Percentiles rank a stretch among this genome's conserved stretches.
These are phyloP conservation scores for Dromaius novaehollandiae DNA, from an alignment of 2,113 vertebrate genomes.

Conservation along the genomic window DNA sequence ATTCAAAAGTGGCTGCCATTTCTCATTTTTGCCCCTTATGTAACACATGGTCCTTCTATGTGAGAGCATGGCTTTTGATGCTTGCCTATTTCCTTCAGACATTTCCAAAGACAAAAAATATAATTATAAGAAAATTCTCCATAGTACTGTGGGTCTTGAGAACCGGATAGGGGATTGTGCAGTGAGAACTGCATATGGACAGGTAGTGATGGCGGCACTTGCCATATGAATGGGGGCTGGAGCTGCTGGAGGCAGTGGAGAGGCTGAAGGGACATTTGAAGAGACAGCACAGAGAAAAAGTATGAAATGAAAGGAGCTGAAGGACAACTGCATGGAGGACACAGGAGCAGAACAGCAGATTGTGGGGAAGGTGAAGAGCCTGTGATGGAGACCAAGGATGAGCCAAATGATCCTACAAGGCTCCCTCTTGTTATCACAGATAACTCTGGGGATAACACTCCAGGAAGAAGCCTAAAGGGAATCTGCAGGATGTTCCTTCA, in stretches of 20 bases:
- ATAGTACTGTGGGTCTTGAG: neutral
- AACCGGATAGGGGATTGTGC: neutral
- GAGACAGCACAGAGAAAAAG: neutral
- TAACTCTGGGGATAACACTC: neutral
- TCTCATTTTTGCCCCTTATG: neutral
- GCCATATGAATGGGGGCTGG: rapidly evolving
- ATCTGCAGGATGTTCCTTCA: neutral
- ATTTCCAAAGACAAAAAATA: neutral
- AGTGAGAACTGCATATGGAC: neutral
- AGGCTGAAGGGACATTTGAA: neutral
- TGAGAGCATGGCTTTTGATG: neutral
- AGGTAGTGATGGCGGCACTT: rapidly evolving
- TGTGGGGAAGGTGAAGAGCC: neutral
- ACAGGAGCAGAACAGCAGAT: neutral
- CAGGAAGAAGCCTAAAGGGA: neutral
- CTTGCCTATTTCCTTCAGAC: neutral
- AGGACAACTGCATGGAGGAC: neutral
- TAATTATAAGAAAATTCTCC: neutral
- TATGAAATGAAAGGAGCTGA: neutral
- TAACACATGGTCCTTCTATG: neutral
- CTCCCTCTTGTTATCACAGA: neutral
- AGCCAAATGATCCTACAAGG: neutral
- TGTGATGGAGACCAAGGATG: neutral
- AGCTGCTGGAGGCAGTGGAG: neutral
- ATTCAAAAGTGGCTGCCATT: neutral